Percentiles rank a stretch among this genome's conserved stretches.
These are phyloP conservation scores for Galerucella nymphaeae DNA, from an alignment of 2,888 invertebrate genomes.

Conservation along the genomic window DNA sequence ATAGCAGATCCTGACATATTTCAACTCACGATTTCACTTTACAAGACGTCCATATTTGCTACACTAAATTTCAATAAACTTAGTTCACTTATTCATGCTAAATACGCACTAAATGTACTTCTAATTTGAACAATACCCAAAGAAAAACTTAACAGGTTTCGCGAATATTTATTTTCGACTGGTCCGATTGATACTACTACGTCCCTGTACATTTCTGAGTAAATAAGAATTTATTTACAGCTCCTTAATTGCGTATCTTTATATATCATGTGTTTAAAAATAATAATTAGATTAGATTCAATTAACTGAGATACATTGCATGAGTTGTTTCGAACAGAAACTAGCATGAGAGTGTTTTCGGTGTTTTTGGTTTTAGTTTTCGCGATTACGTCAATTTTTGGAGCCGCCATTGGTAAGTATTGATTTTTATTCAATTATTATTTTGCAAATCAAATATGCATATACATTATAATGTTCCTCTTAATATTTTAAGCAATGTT, in stretches of 20 bases:
- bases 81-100: too few species aligned
- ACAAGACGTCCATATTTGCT: too few species aligned
- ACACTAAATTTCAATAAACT: too few species aligned
- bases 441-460: not conserved
- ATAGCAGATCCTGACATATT: too few species aligned
- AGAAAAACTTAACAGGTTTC: too few species aligned
- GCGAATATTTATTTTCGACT: not conserved
- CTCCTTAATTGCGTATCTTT: not conserved
- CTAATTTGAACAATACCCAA: too few species aligned
- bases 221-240: not conserved
- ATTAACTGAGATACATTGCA: conserved; percentile 5
- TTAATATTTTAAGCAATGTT: too few species aligned
- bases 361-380: conserved; percentile 4
- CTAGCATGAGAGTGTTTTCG: conserved; percentile 16
- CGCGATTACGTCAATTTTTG: not conserved
- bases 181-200: not conserved
- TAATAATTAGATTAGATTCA: not conserved
- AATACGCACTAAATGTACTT: too few species aligned
- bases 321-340: not conserved
- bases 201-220: not conserved
- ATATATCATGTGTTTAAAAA: conserved; percentile 3
- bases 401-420: not conserved
- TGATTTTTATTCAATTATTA: not conserved
- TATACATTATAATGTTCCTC: too few species aligned
- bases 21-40: too few species aligned